Evolutionary conservation across 2,888 invertebrate species (phyloP).

Genomic region (Opisthograptis luteolata): DNA sequence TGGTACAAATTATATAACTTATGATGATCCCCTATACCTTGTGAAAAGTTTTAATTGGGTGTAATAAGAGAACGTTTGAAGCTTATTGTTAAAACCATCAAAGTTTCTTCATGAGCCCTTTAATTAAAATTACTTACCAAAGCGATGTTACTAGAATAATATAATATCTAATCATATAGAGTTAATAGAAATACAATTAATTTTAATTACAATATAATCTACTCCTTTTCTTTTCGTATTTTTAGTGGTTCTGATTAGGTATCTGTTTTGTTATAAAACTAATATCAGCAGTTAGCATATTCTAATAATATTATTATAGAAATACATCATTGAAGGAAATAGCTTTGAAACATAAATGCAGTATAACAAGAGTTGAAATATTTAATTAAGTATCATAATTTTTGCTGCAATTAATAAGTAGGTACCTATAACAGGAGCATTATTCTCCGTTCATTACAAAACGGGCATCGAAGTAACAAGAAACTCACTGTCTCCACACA

Average conservation of each 20-base stretch:
- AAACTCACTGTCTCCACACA: slow-evolving; percentile 67
- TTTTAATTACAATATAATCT: neutral
- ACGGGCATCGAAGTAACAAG: slow-evolving; percentile 66
- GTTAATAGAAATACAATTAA: neutral
- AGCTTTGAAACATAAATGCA: too few relatives aligned
- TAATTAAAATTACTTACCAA: slow-evolving; percentile 14
- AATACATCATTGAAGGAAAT: too few relatives aligned
- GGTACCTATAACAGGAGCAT: too few relatives aligned
- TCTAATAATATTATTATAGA: too few relatives aligned
- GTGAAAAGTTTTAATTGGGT: slow-evolving; percentile 19
- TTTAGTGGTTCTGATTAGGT: too few relatives aligned
- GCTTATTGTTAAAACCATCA: slow-evolving; percentile 26
- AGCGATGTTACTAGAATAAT: too few relatives aligned
- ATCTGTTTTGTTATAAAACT: too few relatives aligned
- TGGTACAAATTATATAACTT: slow-evolving; percentile 10
- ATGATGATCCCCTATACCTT: slow-evolving; percentile 16
- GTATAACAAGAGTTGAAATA: too few relatives aligned
- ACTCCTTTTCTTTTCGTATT: too few relatives aligned
- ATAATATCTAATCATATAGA: neutral
- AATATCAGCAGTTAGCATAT: too few relatives aligned
- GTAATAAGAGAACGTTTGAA: slow-evolving; percentile 26
- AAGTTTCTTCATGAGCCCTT: slow-evolving; percentile 7
- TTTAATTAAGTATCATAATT: too few relatives aligned
- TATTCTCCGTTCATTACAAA: slow-evolving; percentile 43
- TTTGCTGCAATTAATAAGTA: too few relatives aligned